Conservation (phyloP, 2,797 vertebrate genomes). For the Propithecus perrieri region DNA sequence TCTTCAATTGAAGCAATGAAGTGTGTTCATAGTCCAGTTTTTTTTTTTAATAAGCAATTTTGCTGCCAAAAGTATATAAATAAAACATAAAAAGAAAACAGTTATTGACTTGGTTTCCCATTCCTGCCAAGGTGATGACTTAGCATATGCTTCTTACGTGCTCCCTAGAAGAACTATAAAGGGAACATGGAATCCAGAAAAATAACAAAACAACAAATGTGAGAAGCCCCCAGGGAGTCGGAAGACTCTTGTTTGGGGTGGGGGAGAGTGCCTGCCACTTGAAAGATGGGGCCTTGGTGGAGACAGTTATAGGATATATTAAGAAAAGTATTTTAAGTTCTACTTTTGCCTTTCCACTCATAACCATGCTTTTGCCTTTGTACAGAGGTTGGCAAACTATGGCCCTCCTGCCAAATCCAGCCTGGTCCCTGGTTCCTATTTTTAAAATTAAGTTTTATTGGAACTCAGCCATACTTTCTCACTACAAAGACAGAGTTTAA, state of each 20-base stretch:
- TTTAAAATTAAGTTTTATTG: slow-evolving; percentile 29
- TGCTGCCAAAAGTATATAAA: slow-evolving; percentile 76
- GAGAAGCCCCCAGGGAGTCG: neutral
- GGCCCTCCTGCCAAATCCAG: neutral
- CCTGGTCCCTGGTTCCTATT: neutral
- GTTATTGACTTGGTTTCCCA: slow-evolving; percentile 35
- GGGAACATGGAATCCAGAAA: neutral
- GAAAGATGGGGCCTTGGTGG: neutral
- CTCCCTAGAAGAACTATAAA: slow-evolving; percentile 19
- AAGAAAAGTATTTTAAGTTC: neutral
- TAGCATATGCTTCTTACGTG: slow-evolving; percentile 32
- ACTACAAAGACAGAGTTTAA: neutral
- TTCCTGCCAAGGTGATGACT: slow-evolving; percentile 55
- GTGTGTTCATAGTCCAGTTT: slow-evolving; percentile 55
- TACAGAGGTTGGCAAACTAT: neutral
- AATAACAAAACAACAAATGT: neutral
- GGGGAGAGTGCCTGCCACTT: neutral
- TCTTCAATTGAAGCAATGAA: slow-evolving; percentile 61
- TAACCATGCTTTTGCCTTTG: neutral
- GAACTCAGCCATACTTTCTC: neutral
- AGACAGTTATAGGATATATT: neutral
- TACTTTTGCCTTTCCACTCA: neutral
- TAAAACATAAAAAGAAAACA: slow-evolving; percentile 67
- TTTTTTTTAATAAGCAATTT: slow-evolving; percentile 75
- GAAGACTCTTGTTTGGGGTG: neutral